A percentile compares a stretch with the other conserved stretches of the same genome.
These are phyloP conservation scores for Tenualosa ilisha DNA, from an alignment of 2,797 vertebrate genomes.

Conservation along the genomic window DNA sequence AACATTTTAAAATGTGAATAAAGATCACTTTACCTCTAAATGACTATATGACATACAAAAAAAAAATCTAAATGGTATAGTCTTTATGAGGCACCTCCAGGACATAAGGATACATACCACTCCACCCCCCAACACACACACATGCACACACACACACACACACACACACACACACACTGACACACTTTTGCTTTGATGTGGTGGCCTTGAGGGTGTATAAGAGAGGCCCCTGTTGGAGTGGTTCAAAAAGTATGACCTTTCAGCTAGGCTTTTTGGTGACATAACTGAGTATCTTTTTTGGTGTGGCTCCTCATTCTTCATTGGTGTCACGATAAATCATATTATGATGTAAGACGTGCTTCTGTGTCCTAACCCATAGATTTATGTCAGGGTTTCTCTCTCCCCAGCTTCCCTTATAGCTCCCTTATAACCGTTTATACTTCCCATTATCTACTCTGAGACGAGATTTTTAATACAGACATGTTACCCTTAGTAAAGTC, in stretches of 20 bases:
- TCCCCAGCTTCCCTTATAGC: background rate
- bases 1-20: background rate
- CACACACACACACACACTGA: conserved; percentile 43
- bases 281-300: conserved; percentile 45
- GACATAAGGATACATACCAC: background rate
- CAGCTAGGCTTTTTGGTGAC: conserved; percentile 48
- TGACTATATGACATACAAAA: background rate
- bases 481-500: background rate
- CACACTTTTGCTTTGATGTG: conserved; percentile 70
- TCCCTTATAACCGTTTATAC: background rate
- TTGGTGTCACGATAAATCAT: background rate
- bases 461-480: background rate
- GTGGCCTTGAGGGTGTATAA: conserved; percentile 56
- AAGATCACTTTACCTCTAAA: background rate
- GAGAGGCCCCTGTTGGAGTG: conserved; percentile 57
- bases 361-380: background rate
- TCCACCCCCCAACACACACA: background rate
- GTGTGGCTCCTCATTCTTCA: background rate
- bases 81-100: background rate
- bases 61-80: background rate
- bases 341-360: background rate
- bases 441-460: background rate
- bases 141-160: background rate
- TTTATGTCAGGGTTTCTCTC: background rate
- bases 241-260: conserved; percentile 76